These are phyloP conservation scores for Pandion haliaetus DNA, from an alignment of 2,113 vertebrate species.

Conservation along the genomic window DNA sequence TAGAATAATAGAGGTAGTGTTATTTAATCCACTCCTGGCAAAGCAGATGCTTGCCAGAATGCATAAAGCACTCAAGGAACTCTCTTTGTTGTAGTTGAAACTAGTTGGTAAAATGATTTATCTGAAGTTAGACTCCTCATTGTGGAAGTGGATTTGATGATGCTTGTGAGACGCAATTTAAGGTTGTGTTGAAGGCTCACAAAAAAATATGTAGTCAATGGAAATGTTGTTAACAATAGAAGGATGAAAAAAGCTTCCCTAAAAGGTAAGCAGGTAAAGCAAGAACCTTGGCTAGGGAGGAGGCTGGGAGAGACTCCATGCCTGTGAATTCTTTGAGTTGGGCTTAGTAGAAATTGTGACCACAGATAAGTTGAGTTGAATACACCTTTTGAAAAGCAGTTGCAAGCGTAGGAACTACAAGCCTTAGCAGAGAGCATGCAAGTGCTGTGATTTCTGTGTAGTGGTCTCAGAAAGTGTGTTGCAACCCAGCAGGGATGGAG, in stretches of 20 bases:
- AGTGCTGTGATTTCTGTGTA: neutral
- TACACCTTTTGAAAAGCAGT: neutral
- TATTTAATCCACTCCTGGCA: slow-evolving; percentile 54
- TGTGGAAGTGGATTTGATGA: neutral
- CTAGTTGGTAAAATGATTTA: neutral
- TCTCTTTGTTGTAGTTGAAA: neutral
- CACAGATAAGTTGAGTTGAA: neutral
- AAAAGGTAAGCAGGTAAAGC: neutral
- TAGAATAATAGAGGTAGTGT: slow-evolving; percentile 47
- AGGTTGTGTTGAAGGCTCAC: neutral
- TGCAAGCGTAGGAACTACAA: neutral
- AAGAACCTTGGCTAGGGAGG: neutral
- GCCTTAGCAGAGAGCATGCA: neutral
- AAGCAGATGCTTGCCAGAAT: slow-evolving; percentile 44
- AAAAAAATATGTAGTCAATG: neutral
- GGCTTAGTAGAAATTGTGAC: neutral
- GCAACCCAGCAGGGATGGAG: neutral
- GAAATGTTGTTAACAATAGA: neutral
- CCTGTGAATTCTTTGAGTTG: neutral
- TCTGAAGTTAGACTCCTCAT: neutral
- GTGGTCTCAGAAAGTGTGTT: neutral
- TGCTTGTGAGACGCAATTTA: neutral
- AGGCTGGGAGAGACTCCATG: neutral
- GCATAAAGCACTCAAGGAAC: neutral
- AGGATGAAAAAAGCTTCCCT: neutral